Conservation (phyloP, 2,797 vertebrate genomes). For the Amphiprion clarkii region DNA sequence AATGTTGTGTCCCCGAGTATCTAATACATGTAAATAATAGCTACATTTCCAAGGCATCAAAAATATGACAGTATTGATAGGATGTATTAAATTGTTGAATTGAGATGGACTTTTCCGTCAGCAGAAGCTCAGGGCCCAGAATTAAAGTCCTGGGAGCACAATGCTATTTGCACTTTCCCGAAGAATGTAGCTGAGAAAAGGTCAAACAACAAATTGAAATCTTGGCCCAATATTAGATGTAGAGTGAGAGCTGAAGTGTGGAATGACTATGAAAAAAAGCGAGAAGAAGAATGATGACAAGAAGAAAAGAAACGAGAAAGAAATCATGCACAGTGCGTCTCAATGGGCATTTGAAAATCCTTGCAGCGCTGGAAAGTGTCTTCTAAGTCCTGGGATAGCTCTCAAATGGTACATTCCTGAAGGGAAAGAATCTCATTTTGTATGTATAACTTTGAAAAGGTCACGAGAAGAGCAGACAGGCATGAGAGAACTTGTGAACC, state of each 20-base stretch:
- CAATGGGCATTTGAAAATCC: slow-evolving; percentile 71
- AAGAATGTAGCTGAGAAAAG: slow-evolving; percentile 71
- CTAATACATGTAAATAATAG: slow-evolving; percentile 49
- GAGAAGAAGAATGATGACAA: slow-evolving; percentile 31
- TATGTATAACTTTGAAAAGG: slow-evolving; percentile 86
- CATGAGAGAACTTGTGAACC: slow-evolving; percentile 72
- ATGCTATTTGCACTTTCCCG: slow-evolving; percentile 66
- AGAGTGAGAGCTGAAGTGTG: slow-evolving; percentile 67
- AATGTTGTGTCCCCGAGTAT: slow-evolving; percentile 7
- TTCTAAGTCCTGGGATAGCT: slow-evolving; percentile 70
- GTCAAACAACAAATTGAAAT: slow-evolving; percentile 80
- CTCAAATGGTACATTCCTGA: slow-evolving; percentile 76
- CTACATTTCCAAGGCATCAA: slow-evolving; percentile 42
- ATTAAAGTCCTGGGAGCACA: slow-evolving; percentile 64
- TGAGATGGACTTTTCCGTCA: slow-evolving; percentile 51
- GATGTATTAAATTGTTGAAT: slow-evolving; percentile 48
- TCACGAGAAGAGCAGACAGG: slow-evolving; percentile 77
- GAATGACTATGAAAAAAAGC: slow-evolving; percentile 54
- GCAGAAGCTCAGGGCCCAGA: slow-evolving; percentile 17
- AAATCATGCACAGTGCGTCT: slow-evolving; percentile 60
- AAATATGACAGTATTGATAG: slow-evolving; percentile 27
- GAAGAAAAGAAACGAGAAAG: background rate
- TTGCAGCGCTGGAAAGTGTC: slow-evolving; percentile 59
- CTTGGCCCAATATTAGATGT: slow-evolving; percentile 75
- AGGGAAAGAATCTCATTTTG: slow-evolving; percentile 81